phyloP scores from a whole-genome alignment of 2,888 invertebrate species.

The Sussaba pulchella region DNA sequence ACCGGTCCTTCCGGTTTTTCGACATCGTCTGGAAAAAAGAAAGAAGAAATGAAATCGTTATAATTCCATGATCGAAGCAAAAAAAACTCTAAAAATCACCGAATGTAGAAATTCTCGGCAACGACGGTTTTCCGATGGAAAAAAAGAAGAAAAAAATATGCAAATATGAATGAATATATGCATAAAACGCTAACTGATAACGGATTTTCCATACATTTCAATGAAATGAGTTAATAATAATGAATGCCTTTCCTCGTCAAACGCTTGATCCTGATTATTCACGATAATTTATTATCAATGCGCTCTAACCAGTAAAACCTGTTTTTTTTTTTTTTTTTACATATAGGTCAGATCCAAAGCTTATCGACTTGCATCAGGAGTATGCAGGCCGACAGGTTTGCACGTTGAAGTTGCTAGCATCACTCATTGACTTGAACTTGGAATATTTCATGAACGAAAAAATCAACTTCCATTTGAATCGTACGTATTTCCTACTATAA shows the following conservation, averaged over 20 bases:
- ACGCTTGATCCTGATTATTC: conserved; percentile 20
- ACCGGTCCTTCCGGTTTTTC: conserved; percentile 76
- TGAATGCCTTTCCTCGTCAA: conserved; percentile 19
- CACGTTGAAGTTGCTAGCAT: background rate
- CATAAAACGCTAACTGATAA: conserved; percentile 6
- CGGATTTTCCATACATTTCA: conserved; percentile 27
- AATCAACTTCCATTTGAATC: conserved; percentile 19
- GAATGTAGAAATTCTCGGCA: background rate
- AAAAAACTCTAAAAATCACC: conserved; percentile 7
- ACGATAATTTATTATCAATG: conserved; percentile 31
- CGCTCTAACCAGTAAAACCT: conserved; percentile 35
- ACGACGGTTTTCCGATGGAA: background rate
- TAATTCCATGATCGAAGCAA: background rate
- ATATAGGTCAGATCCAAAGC: conserved; percentile 35
- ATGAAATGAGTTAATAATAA: conserved; percentile 38
- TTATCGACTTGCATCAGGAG: conserved; percentile 49
- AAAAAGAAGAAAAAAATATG: background rate
- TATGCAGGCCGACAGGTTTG: background rate
- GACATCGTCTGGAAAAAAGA: conserved; percentile 72
- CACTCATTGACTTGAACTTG: conserved; percentile 35
- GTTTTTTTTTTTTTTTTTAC: no score
- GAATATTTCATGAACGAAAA: conserved; percentile 22
- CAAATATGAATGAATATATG: conserved; percentile 27
- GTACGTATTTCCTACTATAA: conserved; percentile 28
- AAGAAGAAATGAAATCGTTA: background rate